phyloP scores from a whole-genome alignment of 2,113 vertebrate species.

The Erinaceus europaeus region DNA sequence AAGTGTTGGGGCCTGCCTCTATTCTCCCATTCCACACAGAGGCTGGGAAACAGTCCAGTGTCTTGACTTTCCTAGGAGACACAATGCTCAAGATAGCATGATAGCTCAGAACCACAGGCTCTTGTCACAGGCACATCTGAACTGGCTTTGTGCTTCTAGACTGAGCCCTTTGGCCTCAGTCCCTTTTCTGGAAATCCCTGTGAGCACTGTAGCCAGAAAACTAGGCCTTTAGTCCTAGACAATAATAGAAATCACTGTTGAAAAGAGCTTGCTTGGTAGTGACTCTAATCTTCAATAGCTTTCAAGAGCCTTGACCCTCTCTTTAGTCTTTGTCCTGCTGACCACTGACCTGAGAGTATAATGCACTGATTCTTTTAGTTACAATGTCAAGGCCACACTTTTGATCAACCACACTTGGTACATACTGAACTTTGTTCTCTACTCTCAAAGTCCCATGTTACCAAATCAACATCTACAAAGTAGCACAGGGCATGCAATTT shows the following conservation, averaged over 20 bases:
- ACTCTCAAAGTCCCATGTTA: background rate
- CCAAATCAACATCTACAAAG: slow-evolving; percentile 31
- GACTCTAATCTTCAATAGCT: slow-evolving; percentile 2
- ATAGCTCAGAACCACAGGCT: background rate
- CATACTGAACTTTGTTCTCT: slow-evolving; percentile 13
- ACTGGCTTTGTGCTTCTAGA: background rate
- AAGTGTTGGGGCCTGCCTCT: background rate
- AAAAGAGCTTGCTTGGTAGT: background rate
- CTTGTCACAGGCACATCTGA: background rate
- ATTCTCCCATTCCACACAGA: background rate
- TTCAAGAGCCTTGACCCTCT: background rate
- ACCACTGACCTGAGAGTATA: background rate
- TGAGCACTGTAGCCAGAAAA: background rate
- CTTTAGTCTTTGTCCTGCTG: background rate
- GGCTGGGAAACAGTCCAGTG: background rate
- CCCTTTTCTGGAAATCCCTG: background rate
- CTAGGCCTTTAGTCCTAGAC: background rate
- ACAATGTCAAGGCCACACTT: background rate
- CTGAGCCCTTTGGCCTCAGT: fast-evolving
- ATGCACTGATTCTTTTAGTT: slow-evolving; percentile 51
- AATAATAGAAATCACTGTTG: background rate
- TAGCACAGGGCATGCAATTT: slow-evolving; percentile 37
- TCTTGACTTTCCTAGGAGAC: slow-evolving; percentile 44
- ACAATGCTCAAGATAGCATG: too few relatives aligned
- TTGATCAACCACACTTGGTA: background rate